Evolutionary conservation across 2,888 invertebrate species (phyloP).

Genomic region (Parasteatoda lunata): DNA sequence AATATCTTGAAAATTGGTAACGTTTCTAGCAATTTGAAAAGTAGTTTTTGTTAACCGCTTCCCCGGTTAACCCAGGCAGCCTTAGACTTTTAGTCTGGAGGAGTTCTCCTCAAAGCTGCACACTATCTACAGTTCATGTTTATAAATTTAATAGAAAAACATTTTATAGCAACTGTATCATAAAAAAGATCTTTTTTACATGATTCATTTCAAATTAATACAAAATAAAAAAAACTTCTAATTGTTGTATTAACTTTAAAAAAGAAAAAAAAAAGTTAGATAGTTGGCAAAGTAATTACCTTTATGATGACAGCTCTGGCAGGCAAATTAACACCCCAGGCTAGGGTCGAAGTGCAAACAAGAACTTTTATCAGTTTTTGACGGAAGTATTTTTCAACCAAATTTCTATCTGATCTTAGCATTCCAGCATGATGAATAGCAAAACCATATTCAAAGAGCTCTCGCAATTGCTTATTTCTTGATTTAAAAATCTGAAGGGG

Average conservation of each 20-base stretch:
- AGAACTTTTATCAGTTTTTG: slow-evolving; percentile 90
- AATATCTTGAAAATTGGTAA: too few species aligned
- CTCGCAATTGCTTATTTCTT: slow-evolving; percentile 86
- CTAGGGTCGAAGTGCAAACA: slow-evolving; percentile 97
- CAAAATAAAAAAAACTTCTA: not conserved
- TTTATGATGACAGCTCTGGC: slow-evolving; percentile 97
- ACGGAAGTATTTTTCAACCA: slow-evolving; percentile 92
- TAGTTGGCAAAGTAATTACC: slow-evolving; percentile 77
- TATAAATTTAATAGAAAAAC: too few species aligned
- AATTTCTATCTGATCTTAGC: slow-evolving; percentile 87
- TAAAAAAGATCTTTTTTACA: not conserved
- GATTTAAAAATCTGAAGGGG: slow-evolving; percentile 79
- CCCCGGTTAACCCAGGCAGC: too few species aligned
- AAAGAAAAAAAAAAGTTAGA: not conserved
- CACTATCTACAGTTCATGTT: too few species aligned
- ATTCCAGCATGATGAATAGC: slow-evolving; percentile 98
- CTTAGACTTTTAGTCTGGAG: too few species aligned
- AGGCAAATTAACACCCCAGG: slow-evolving; percentile 99
- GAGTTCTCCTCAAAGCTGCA: too few species aligned
- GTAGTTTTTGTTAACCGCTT: too few species aligned
- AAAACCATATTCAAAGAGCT: slow-evolving; percentile 89
- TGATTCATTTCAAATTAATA: not conserved
- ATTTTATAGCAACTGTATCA: not conserved
- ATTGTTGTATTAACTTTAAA: not conserved
- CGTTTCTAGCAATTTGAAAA: too few species aligned